Evolutionary conservation across 2,113 vertebrate genomes (phyloP), one percentile per base, ranked within the genome.

Genomic region (Pseudorasbora parva): DNA sequence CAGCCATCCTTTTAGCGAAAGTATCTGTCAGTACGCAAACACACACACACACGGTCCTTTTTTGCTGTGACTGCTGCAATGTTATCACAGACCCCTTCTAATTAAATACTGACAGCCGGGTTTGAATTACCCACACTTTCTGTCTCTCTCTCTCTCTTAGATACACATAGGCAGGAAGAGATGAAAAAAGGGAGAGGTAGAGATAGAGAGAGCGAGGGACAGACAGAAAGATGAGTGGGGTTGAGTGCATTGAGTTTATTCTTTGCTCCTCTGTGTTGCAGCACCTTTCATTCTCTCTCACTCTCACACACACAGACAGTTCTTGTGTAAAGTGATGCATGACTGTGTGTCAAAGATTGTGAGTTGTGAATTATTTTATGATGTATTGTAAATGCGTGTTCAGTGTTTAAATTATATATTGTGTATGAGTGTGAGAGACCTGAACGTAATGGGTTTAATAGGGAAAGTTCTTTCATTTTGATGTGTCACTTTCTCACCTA

Each of bases 1-100:
- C 56, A 77, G 78, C 85, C 80, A 85, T 81, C 71, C 80, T 43
- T 47, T 75, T 84, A 87, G 45, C 56, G 60, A 87, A 80, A 78
- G 82, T 86, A 85, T 84, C 78, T 78, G 74, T 82, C 75, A 76
- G 33, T 47, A 57, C 15, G 49, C 45, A 62, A 12, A 47, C 43
- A 49, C 57, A 27, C 47, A 47, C 23, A 27, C 57, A 30, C 68
- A 30, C 8, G 1, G 25, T 79, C 30, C 12, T 33, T 51, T n/a
- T 68, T 62, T 51, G 10, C 62, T 62, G 54, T 73, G 30, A 82
- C 71, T 49, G 11, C 37, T 62, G 56, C 76, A 76, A 71, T 33
- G 25, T 30, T 78, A 73, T 88, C 57, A 69, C 81, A 33, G 62
- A 71, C 62, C 66, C 66, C 43, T 54, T 71, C 79, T 79, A 84